Evolutionary conservation across 2,113 vertebrate species (phyloP), one percentile per base, ranked within the genome.

Genomic region (Urocolius indicus): DNA sequence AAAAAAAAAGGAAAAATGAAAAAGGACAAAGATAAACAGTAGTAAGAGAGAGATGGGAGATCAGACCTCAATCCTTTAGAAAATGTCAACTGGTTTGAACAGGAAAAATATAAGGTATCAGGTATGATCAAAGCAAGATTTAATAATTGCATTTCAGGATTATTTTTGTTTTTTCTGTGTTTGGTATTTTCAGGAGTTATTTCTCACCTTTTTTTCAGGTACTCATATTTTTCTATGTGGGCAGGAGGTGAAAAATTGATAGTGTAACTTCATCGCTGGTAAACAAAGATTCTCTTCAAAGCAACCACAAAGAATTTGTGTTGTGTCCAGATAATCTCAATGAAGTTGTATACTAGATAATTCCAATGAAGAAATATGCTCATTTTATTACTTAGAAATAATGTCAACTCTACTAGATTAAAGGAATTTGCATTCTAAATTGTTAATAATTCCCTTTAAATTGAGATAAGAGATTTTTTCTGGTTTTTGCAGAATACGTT

Each of bases 281-380:
- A 87, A 79, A 93, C 1, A 79, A 93, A 79, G 34, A 73, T 68
- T 91, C 94, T 93, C 57, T 87, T 87, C 77, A 90, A 94, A 93
- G 4, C 2, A 88, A 9, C 5, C 41, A 46, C 11, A 68, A 68
- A 68, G 54, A 41, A 52, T 52, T 87, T 87, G 24, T 43, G 5
- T 43, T 78, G 4, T 78, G 5, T 66, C 27, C 73, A 36, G n/a
- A 46, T 69, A 77, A 62, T 81, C 43, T 48, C 51, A 71, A 38
- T 38, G 15, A 80, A 84, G 9, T 34, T 52, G 32, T 67, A 55
- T 36, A 78, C 3, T n/a, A 55, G 23, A 63, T 82, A 67, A 48
- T 49, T 66, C 49, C 0, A 3, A n/a, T 46, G 49, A 26, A 13
- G 21, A 80, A 87, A 86, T 34, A 5, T n/a, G 7, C 1, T 73